A percentile compares a stretch with the other conserved stretches of the same genome.
These are phyloP conservation scores for Chymomyza costata DNA, from an alignment of 1,140 invertebrate species.

Conservation along the genomic window DNA sequence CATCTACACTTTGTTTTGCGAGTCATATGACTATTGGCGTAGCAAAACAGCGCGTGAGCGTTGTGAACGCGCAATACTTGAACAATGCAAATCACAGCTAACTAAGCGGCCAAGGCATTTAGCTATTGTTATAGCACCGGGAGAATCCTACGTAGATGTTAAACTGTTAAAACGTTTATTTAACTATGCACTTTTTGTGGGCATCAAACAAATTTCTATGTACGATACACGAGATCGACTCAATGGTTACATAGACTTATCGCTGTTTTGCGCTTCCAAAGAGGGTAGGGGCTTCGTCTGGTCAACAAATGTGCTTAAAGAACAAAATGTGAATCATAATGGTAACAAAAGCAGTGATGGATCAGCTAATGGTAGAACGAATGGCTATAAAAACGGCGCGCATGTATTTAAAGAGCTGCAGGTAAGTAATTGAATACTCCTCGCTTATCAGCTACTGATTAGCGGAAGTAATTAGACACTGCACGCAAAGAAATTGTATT, in stretches of 20 bases:
- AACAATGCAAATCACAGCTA: constrained; percentile 38
- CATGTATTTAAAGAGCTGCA: constrained; percentile 24
- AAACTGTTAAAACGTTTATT: constrained; percentile 45
- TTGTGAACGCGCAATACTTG: constrained; percentile 31
- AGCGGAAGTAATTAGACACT: constrained; percentile 17
- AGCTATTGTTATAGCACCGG: constrained; percentile 53
- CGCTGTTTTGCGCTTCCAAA: constrained; percentile 14
- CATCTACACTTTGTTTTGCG: constrained; percentile 40
- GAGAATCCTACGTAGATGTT: constrained; percentile 31
- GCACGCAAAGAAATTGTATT: no score
- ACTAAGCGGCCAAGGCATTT: constrained; percentile 62
- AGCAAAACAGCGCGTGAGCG: constrained; percentile 34
- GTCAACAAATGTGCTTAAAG: constrained; percentile 14
- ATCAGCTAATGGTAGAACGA: constrained; percentile 23
- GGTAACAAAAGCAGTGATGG: constrained; percentile 17
- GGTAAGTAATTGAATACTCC: constrained; percentile 18
- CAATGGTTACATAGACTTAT: constrained; percentile 39
- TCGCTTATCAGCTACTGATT: no score
- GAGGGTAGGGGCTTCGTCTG: constrained; percentile 17
- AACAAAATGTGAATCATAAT: constrained; percentile 21
- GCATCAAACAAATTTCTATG: constrained; percentile 59
- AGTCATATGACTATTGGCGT: constrained; percentile 68
- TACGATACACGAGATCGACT: constrained; percentile 44
- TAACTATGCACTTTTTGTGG: constrained; percentile 44
- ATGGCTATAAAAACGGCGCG: constrained; percentile 23